A percentile compares a stretch with the other conserved stretches of the same genome.
Conservation (phyloP, 2,797 vertebrate species). For the Thripadectes ignobilis region DNA sequence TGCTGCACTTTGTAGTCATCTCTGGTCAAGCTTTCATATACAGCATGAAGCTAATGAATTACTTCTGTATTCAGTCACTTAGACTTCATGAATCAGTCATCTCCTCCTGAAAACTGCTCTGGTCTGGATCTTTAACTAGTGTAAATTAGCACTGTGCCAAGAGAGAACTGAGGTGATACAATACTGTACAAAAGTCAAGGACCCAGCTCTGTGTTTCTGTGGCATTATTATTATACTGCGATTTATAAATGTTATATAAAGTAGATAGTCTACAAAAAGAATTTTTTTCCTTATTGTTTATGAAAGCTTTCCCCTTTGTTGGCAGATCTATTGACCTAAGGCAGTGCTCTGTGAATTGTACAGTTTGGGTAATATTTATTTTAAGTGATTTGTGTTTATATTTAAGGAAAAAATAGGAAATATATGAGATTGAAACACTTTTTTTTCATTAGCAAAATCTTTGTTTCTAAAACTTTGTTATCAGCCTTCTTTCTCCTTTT, state of each 20-base stretch:
- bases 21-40: slow-evolving; percentile 37
- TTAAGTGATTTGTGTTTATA: not conserved
- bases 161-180: slow-evolving; percentile 1
- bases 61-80: slow-evolving; percentile 68
- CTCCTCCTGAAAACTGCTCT: slow-evolving; percentile 65
- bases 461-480: not conserved
- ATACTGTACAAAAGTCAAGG: slow-evolving; percentile 24
- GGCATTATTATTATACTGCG: not conserved
- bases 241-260: not conserved
- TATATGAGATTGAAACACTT: not conserved
- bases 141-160: slow-evolving; percentile 61
- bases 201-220: not conserved
- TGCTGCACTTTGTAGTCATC: not conserved
- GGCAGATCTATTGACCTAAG: not conserved
- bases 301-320: not conserved
- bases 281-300: not conserved
- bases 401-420: not conserved
- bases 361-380: not conserved
- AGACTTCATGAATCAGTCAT: slow-evolving; percentile 71
- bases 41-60: slow-evolving; percentile 48
- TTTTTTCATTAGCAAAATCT: not conserved
- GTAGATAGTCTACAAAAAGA: not conserved
- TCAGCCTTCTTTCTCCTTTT: not conserved
- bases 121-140: slow-evolving; percentile 60
- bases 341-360: not conserved